Conservation (phyloP, 37 sponge, comb jelly and placozoan species). For the Agelas oroides region DNA sequence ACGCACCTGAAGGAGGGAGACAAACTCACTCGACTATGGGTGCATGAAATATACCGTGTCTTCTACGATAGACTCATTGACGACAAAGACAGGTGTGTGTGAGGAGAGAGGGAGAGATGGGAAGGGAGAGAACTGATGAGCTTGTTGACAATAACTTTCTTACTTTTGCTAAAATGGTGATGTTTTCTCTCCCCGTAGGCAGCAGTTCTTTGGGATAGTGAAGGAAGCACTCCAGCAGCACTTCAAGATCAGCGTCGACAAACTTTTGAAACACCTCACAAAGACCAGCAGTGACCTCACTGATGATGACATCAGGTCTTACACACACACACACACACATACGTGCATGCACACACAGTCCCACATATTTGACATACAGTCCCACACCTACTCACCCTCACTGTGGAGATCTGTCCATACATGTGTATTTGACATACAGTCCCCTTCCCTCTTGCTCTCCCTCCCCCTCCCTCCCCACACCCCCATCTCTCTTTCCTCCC, state of each 20-base stretch:
- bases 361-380: neutral
- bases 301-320: conserved; percentile 83
- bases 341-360: neutral
- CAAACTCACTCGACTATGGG: conserved; percentile 92
- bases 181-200: conserved; percentile 12
- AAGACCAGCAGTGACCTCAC: conserved; percentile 49
- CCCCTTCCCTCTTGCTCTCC: no score
- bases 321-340: neutral
- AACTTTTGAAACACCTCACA: conserved; percentile 76
- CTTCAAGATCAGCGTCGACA: conserved; percentile 93
- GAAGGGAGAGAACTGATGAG: neutral
- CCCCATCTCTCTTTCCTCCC: no score
- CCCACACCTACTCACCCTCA: no score
- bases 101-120: no score
- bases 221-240: conserved; percentile 72
- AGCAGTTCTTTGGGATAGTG: conserved; percentile 91
- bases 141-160: neutral
- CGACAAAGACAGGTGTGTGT: conserved; percentile 79
- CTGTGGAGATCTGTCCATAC: no score
- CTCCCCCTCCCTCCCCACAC: no score
- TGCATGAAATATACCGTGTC: conserved; percentile 96
- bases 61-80: conserved; percentile 97
- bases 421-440: no score
- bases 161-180: no score
- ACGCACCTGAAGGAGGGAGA: conserved; percentile 87